Conservation (phyloP, 2,888 invertebrate species). For the Protophormia terraenovae region DNA sequence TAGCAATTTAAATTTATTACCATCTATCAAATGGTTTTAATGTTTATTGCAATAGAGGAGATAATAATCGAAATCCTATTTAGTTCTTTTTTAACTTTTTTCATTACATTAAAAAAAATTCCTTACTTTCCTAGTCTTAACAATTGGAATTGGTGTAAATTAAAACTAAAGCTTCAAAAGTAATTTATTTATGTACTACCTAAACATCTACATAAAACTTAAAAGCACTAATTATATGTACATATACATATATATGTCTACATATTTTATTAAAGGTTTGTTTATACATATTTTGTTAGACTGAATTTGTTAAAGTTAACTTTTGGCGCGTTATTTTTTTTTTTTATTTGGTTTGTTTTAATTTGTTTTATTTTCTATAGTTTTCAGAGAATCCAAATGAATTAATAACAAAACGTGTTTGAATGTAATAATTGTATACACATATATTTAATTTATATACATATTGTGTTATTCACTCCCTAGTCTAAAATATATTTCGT, state of each 20-base stretch:
- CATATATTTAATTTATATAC: background rate
- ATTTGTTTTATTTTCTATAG: background rate
- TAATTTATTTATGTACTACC: background rate
- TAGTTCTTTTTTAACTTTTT: no score
- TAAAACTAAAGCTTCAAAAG: background rate
- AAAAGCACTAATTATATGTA: background rate
- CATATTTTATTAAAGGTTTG: background rate
- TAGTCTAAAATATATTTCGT: background rate
- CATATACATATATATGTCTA: no score
- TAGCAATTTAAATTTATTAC: background rate
- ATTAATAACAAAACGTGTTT: constrained; percentile 33
- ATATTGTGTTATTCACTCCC: constrained; percentile 28
- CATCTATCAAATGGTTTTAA: no score
- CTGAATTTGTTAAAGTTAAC: background rate
- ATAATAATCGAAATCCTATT: no score
- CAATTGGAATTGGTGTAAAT: background rate
- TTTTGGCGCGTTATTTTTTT: constrained; percentile 38
- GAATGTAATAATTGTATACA: constrained; percentile 17
- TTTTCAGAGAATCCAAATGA: constrained; percentile 12
- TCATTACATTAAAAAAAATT: no score
- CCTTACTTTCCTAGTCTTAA: background rate
- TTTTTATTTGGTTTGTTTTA: constrained; percentile 27
- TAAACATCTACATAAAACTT: background rate
- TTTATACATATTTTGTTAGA: background rate
- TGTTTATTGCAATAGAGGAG: no score